Percentiles rank a stretch among this genome's conserved stretches.
Conservation (phyloP, 2,113 vertebrate genomes). For the Chunga burmeisteri region DNA sequence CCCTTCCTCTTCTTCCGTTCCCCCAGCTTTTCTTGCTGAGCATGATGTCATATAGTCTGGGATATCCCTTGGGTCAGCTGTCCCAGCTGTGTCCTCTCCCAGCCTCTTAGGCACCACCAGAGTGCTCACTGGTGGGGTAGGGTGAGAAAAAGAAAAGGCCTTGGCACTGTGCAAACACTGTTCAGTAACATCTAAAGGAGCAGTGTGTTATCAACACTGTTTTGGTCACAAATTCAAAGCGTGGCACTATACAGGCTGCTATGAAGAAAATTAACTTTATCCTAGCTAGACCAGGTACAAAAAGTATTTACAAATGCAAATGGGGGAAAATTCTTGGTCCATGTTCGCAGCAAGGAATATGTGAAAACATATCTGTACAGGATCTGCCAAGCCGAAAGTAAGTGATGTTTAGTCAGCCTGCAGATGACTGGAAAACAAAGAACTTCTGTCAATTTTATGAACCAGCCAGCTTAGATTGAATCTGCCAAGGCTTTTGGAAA, state of each 20-base stretch:
- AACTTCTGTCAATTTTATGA: not conserved
- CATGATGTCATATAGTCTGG: rapidly evolving
- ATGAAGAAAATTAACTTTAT: not conserved
- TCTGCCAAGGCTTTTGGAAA: not conserved
- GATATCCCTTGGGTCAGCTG: not conserved
- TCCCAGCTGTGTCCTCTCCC: not conserved
- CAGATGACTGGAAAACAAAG: not conserved
- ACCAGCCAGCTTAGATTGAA: not conserved
- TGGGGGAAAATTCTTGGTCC: not conserved
- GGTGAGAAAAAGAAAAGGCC: not conserved
- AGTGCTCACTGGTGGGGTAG: not conserved
- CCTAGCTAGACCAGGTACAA: not conserved
- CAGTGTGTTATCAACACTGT: rapidly evolving
- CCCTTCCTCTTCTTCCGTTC: not conserved
- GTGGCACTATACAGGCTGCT: not conserved
- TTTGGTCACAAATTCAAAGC: not conserved
- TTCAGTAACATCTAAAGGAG: not conserved
- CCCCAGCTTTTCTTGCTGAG: not conserved
- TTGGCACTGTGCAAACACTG: not conserved
- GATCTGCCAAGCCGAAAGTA: not conserved
- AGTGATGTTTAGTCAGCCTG: not conserved
- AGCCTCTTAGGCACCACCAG: not conserved
- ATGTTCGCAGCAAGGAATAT: not conserved
- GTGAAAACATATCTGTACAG: not conserved
- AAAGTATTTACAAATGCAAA: not conserved